phyloP scores from a whole-genome alignment of 2,797 vertebrate genomes.

The Potorous gilbertii region DNA sequence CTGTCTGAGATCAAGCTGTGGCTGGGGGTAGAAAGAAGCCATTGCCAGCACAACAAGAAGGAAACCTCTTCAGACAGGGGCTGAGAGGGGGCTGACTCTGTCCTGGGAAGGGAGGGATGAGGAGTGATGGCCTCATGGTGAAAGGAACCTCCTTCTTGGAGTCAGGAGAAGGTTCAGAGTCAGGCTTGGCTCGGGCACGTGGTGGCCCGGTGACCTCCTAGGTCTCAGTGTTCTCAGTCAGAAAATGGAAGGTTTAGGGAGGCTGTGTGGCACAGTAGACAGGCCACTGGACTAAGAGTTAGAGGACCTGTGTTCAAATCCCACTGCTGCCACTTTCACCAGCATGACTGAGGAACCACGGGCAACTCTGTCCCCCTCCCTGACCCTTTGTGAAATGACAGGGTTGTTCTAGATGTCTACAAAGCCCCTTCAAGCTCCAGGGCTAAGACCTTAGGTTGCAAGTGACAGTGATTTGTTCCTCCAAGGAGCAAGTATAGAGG shows the following conservation, averaged over 20 bases:
- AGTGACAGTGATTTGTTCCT: neutral
- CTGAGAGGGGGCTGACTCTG: neutral
- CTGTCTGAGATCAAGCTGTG: conserved; percentile 14
- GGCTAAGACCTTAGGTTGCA: neutral
- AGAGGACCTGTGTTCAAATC: neutral
- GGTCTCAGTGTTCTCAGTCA: neutral
- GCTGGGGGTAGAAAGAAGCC: neutral
- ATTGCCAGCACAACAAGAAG: neutral
- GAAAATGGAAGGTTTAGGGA: neutral
- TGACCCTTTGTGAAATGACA: neutral
- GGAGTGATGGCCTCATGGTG: neutral
- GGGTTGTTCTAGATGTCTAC: neutral
- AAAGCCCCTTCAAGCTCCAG: neutral
- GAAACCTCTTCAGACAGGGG: neutral
- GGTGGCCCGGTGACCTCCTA: neutral
- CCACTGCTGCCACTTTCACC: neutral
- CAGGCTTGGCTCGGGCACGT: neutral
- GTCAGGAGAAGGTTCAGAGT: neutral
- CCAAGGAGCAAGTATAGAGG: neutral
- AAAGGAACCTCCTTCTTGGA: neutral
- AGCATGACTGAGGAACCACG: too few relatives aligned
- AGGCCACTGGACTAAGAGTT: neutral
- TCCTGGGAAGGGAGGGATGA: neutral
- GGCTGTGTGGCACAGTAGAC: neutral
- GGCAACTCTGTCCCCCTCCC: neutral